Base-by-base conservation (phyloP, 2,888 invertebrate genomes). In the Allacma fusca region DNA sequence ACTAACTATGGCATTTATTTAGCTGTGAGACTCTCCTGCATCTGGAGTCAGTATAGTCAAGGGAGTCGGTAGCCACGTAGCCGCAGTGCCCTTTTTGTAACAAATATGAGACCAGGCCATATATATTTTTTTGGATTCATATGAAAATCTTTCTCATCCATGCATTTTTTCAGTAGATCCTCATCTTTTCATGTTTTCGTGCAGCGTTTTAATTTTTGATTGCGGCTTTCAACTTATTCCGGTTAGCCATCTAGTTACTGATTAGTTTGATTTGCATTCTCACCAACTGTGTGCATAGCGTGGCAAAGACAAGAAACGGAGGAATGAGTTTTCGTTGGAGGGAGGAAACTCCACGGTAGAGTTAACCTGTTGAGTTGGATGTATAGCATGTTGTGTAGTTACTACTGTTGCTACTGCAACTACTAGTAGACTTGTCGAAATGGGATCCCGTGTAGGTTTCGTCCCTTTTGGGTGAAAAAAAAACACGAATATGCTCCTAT, bases 191-290 rank as follows among this genome's bases (percentile, higher is more conserved):
- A 50, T 50, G 50, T 50, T 50, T 50, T 50, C 50, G n/a, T 50
- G 50, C 50, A 50, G 16, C 19, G 19, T 50, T 50, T 50, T 50
- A 50, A 50, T 50, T 50, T 50, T 50, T 50, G 50, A 50, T 50
- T 50, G 50, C n/a, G 50, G 50, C 50, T 50, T 50, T 50, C 50
- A 50, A 50, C 50, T 50, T 13, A 50, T 16, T 50, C 50, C 50
- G 50, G 50, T 50, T 50, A 50, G 50, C 50, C 4, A 62, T 62
- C 62, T 24, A 62, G 23, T 24, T 7, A 62, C 62, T 62, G 23
- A 62, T 62, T 62, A 62, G 62, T 62, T 62, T 62, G 62, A 62
- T 62, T 62, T 62, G 62, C 62, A 62, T 62, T 62, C 62, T 62
- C 62, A 62, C 62, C 62, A n/a, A 62, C 62, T 62, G 19, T 13